Conservation (phyloP, 2,797 vertebrate species). For the Paramormyrops hopkinsi region DNA sequence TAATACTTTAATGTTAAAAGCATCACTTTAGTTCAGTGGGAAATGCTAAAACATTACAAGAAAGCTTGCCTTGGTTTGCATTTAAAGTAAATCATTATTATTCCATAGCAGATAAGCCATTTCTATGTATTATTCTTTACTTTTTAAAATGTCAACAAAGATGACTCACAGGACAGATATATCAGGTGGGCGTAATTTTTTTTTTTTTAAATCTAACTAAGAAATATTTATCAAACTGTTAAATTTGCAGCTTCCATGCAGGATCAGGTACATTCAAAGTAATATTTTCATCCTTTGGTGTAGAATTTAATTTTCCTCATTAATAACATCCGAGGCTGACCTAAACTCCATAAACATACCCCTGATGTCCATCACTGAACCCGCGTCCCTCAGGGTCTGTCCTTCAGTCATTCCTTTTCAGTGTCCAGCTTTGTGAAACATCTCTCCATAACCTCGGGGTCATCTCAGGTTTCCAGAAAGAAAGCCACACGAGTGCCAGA, state of each 20-base stretch:
- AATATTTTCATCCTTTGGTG: neutral
- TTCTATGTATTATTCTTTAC: neutral
- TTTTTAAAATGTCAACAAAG: slow-evolving; percentile 5
- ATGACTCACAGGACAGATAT: neutral
- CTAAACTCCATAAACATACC: neutral
- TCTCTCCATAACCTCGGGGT: neutral
- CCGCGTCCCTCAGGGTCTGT: neutral
- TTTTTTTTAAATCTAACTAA: neutral
- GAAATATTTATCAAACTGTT: neutral
- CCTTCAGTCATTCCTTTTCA: neutral
- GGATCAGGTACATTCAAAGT: neutral
- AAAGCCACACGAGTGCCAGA: neutral
- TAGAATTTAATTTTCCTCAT: neutral
- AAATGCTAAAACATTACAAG: neutral
- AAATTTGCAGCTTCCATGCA: neutral
- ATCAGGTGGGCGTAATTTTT: neutral
- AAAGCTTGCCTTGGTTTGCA: neutral
- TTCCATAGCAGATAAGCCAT: neutral
- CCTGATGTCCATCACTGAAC: neutral
- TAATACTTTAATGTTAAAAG: neutral
- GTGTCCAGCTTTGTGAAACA: neutral
- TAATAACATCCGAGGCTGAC: neutral
- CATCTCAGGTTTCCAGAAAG: neutral
- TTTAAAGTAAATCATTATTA: neutral
- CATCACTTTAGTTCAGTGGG: neutral